Percentiles rank a stretch among this genome's conserved stretches.
phyloP scores from a whole-genome alignment of 2,888 invertebrate genomes.

The Rhingia rostrata region DNA sequence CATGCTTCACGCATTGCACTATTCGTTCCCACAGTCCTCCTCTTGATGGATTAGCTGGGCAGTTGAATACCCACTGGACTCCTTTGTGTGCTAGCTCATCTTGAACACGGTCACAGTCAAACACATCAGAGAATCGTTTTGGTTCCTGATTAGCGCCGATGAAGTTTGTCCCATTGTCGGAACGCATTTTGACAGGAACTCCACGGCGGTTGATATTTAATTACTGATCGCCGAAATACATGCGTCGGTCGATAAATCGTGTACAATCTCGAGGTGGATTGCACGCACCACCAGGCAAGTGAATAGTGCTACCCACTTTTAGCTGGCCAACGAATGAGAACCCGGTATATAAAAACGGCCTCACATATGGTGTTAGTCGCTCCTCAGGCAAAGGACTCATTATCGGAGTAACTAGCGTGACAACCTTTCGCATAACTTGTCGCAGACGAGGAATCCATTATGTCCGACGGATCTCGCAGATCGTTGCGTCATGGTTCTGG shows the following conservation, averaged over 20 bases:
- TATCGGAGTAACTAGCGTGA: no score
- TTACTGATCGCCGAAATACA: constrained; percentile 35
- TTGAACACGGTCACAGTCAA: no score
- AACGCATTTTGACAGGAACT: neutral
- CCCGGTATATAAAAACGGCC: neutral
- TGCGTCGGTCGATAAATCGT: constrained; percentile 43
- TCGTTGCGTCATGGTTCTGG: neutral
- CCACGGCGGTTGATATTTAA: constrained; percentile 32
- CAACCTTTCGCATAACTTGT: neutral
- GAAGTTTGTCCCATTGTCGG: no score
- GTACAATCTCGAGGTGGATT: constrained; percentile 31
- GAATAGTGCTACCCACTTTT: neutral
- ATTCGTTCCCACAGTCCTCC: constrained; percentile 69
- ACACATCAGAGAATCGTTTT: constrained; percentile 1
- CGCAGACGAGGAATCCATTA: neutral
- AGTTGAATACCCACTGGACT: constrained; percentile 13
- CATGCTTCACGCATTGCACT: constrained; percentile 42
- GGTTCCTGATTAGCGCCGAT: no score
- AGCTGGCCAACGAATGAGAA: neutral
- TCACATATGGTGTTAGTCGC: neutral
- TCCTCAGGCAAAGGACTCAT: no score
- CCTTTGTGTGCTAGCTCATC: no score
- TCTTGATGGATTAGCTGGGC: constrained; percentile 36
- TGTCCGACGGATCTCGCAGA: neutral
- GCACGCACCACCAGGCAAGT: constrained; percentile 1